Evolutionary conservation across 2,797 vertebrate genomes (phyloP), one percentile per base, ranked within the genome.

Genomic region (Acrossocheilus wenchowensis): DNA sequence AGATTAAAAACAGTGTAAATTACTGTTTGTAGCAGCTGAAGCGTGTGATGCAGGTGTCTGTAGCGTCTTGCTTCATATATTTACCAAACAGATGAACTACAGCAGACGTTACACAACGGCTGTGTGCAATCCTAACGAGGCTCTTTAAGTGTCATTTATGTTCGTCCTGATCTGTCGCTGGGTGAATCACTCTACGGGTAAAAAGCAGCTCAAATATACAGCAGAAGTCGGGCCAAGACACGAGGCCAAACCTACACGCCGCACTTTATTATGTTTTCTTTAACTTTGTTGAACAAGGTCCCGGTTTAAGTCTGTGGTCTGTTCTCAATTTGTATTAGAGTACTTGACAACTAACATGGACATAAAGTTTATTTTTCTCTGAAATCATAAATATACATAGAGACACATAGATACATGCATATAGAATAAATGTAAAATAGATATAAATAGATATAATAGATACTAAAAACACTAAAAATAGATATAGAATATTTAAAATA

Each of bases 1-100:
- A 91, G 92, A 93, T 91, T 79, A 91, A 93, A 93, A 93, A 92
- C 93, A 91, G 93, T 94, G 89, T 74, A 94, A 95, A 95, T 95
- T 87, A 94, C 89, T 94, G 93, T 95, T 96, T 95, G 92, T 88
- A 80, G 36, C 86, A 81, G 81, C 54, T 90, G 87, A 89, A 74
- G 66, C 23, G 89, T 88, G 91, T 92, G 86, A 90, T 87, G 87
- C 87, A 77, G 89, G 83, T 89, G 91, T 94, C 87, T 88, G 90
- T 86, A 86, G 85, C 77, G 57, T 93, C 85, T 92, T 91, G 93
- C 92, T 88, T 93, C 92, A 93, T 87, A 86, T 84, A 89, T 87
- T 92, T 91, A 91, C 79, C 89, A 91, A 93, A 92, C 80, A 81
- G 48, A 71, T 45, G 82, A 87, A 92, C 88, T 88, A 81, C 68